Percentiles rank a stretch among this genome's conserved stretches.
Evolutionary conservation across 2,888 invertebrate genomes (phyloP).

Genomic region (Drosophila engyochracea): DNA sequence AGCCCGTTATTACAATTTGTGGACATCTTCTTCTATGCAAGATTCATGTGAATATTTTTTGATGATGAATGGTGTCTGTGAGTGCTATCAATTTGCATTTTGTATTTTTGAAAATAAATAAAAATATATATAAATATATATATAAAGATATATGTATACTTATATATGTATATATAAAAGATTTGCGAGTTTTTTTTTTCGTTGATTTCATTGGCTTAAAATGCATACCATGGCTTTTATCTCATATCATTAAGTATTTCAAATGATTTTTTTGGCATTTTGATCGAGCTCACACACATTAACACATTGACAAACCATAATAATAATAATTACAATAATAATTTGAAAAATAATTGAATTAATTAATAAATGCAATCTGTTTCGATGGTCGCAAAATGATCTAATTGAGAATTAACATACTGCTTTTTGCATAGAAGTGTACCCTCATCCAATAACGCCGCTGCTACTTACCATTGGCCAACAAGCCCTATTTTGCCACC

Average conservation of each 20-base stretch:
- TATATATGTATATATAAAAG: background rate
- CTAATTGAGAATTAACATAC: slow-evolving; percentile 79
- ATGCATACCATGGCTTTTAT: slow-evolving; percentile 54
- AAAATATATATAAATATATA: background rate
- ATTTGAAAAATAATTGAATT: background rate
- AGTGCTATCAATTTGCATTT: slow-evolving; percentile 63
- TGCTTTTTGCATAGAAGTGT: slow-evolving; percentile 85
- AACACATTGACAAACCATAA: slow-evolving; percentile 32
- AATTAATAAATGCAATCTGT: slow-evolving; percentile 11
- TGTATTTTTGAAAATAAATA: slow-evolving; percentile 1
- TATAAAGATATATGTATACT: background rate
- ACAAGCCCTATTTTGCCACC: slow-evolving; percentile 92
- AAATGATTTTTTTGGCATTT: slow-evolving; percentile 34
- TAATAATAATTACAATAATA: slow-evolving; percentile 23
- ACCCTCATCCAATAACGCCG: slow-evolving; percentile 86
- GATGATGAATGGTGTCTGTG: slow-evolving; percentile 42
- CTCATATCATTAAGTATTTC: slow-evolving; percentile 39
- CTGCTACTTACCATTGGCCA: slow-evolving; percentile 92
- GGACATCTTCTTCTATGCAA: slow-evolving; percentile 67
- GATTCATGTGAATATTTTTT: slow-evolving; percentile 60
- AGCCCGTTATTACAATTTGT: slow-evolving; percentile 31
- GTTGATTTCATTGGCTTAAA: slow-evolving; percentile 21
- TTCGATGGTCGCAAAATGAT: slow-evolving; percentile 18
- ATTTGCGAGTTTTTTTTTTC: background rate
- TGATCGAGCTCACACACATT: slow-evolving; percentile 62